Base-by-base conservation (phyloP, 2,113 vertebrate genomes). In the Puntigrus tetrazona region DNA sequence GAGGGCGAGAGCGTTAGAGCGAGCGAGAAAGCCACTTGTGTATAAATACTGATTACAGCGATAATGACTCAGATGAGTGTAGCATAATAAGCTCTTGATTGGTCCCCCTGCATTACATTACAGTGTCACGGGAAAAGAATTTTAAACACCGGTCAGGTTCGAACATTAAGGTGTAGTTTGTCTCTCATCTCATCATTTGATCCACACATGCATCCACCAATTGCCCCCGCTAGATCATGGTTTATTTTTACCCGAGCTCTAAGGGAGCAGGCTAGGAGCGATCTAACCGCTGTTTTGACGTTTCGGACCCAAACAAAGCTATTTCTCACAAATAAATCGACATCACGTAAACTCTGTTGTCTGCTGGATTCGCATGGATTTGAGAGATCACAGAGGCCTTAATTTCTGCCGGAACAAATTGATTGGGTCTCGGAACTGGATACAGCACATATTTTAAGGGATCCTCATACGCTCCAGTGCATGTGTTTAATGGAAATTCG, bases 61-160 rank as follows among this genome's bases (percentile, higher is more conserved):
- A 90, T 91, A 91, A 92, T 92, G 88, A 93, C 88, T 84, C 38
- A 81, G 45, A 84, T 89, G 84, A 91, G 92, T 84, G 82, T 86
- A 86, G 87, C 87, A 91, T 89, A 92, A 92, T 92, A 90, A 88
- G 78, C 84, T 86, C 91, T 90, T 92, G 88, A 91, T 91, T 89
- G 88, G 84, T 86, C 41, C 14, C n/a, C 81, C 63, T 89, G 87
- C 81, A 79, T 59, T 86, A 82, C 76, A 83, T 67, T 74, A 63
- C 82, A 55, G 67, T 88, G 81, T 90, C 87, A 93, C n/a, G 34
- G n/a, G 70, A 80, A 87, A 91, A 82, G 70, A 91, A 93, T 92
- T 85, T 86, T 82, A 90, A 91, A 92, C 87, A 91, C 78, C 47
- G 31, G 47, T 82, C 14, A 45, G 14, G 59, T 81, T 52, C n/a